Conservation (phyloP, 2,888 invertebrate species). For the Machimus atricapillus region DNA sequence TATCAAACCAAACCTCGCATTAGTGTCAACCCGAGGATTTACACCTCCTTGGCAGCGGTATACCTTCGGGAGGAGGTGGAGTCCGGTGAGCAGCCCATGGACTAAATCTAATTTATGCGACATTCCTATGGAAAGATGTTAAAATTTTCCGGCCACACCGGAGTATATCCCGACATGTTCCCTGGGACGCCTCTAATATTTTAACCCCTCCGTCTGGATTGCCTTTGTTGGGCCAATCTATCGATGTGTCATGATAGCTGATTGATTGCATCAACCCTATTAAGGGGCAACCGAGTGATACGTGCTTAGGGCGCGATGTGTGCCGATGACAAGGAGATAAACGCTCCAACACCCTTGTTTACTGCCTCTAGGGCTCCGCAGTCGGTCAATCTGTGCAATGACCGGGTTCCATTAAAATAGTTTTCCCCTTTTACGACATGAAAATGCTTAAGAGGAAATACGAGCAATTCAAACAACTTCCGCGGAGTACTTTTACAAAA, state of each 20-base stretch:
- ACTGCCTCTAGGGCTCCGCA: neutral
- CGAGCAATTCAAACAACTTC: neutral
- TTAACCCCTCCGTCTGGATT: neutral
- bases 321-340: neutral
- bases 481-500: neutral
- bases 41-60: slow-evolving; percentile 28
- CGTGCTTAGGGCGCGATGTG: neutral
- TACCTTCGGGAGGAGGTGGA: neutral
- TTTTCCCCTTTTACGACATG: neutral
- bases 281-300: neutral
- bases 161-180: neutral
- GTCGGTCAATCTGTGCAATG: neutral
- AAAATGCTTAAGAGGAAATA: neutral
- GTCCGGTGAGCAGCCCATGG: neutral
- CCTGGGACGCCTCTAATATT: neutral
- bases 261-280: slow-evolving; percentile 13
- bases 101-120: slow-evolving; percentile 33
- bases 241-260: slow-evolving; percentile 6
- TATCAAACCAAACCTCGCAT: slow-evolving; percentile 39
- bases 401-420: neutral
- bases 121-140: slow-evolving; percentile 27
- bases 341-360: neutral
- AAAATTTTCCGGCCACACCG: neutral
- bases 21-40: slow-evolving; percentile 44
- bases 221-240: slow-evolving; percentile 6